Evolutionary conservation across 1,140 invertebrate genomes (phyloP), one percentile per base, ranked within the genome.

Genomic region (Drosophila arawakana): DNA sequence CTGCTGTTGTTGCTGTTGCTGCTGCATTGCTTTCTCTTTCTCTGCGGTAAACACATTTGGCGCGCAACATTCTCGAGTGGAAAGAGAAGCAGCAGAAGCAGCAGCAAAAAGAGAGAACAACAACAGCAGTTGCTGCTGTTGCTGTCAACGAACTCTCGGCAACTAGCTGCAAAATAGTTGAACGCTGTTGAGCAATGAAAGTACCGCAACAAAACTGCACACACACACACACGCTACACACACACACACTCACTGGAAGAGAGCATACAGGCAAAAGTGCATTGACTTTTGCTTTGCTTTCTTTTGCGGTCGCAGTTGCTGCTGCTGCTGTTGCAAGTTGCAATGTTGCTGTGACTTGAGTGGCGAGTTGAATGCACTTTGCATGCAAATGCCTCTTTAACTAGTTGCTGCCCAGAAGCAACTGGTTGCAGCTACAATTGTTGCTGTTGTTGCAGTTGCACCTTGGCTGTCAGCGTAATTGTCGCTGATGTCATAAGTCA

Each of bases 401-500:
- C 25, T 54, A 63, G 63, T 58, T 60, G 76, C 66, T 43, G 41
- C 41, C 41, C 41, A 4, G 13, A 43, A 49, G 61, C 75, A 76
- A 75, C 76, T 73, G 15, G 37, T 37, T 55, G 50, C 18, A 21
- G 41, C 43, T 37, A 43, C 50, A 15, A 39, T 18, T 50, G 59
- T 54, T 52, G 47, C 46, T 44, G 59, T n/a, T 39, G 41, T 37
- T 57, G 13, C 11, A 46, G 55, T 74, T 81, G 81, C 81, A 84
- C 73, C 81, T 81, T 85, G 74, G 75, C 76, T 78, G 21, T 25
- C 21, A 10, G 30, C 18, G 46, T 83, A 83, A 83, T 83, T 80
- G 81, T 78, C n/a, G 47, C 82, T 79, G 85, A 86, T 86, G 82
- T 86, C 82, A 86, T 86, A 88, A 86, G 82, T 79, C 83, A 86